Evolutionary conservation across 2,113 vertebrate species (phyloP).

Genomic region (Sebastes fasciatus): DNA sequence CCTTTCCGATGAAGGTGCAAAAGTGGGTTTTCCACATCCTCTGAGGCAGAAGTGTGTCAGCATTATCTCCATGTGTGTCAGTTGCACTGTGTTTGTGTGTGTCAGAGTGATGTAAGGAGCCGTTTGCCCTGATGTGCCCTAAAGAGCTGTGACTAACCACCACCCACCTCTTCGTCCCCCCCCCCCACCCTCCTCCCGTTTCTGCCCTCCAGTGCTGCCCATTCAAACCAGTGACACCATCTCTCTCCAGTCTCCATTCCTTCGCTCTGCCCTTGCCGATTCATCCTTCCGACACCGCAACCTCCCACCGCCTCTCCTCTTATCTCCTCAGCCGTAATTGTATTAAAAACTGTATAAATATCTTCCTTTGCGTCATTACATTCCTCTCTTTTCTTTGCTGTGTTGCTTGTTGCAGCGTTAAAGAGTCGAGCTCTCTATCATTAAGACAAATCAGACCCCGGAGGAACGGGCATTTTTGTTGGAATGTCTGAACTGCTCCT

Average conservation of each 20-base stretch:
- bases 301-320: conserved; percentile 25
- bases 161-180: conserved; percentile 36
- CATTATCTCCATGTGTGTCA: conserved; percentile 61
- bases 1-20: conserved; percentile 28
- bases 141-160: conserved; percentile 68
- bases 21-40: conserved; percentile 72
- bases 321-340: not conserved
- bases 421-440: conserved; percentile 23
- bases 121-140: conserved; percentile 62
- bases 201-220: conserved; percentile 57
- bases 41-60: conserved; percentile 76
- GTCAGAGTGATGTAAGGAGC: conserved; percentile 68
- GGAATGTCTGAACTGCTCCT: conserved; percentile 66
- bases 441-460: conserved; percentile 47
- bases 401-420: conserved; percentile 9
- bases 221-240: conserved; percentile 68
- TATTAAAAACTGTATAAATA: not conserved
- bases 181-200: conserved; percentile 34
- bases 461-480: conserved; percentile 47
- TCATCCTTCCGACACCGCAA: conserved; percentile 42
- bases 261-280: conserved; percentile 45
- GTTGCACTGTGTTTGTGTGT: conserved; percentile 56
- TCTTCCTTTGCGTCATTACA: not conserved
- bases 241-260: conserved; percentile 40
- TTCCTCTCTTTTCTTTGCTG: conserved; percentile 11